Conservation (phyloP, 2,113 vertebrate species). For the Thinocorus orbignyianus region DNA sequence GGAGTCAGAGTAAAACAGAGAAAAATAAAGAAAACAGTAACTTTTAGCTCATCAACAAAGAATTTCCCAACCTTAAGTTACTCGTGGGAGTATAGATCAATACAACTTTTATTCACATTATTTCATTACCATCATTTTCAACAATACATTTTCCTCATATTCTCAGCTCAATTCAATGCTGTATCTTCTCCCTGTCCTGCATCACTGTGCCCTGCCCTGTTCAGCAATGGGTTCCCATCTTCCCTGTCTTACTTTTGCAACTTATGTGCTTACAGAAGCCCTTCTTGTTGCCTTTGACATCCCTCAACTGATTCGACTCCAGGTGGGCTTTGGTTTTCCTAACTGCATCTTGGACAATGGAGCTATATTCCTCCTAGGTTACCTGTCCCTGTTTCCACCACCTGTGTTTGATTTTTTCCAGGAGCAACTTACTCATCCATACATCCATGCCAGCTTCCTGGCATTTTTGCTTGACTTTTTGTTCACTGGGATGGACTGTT, state of each 20-base stretch:
- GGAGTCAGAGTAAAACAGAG: neutral
- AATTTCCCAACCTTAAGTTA: neutral
- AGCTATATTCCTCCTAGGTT: neutral
- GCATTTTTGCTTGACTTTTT: neutral
- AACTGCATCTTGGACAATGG: accelerated
- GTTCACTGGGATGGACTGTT: neutral
- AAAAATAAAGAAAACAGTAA: neutral
- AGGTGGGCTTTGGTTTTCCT: neutral
- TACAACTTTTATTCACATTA: neutral
- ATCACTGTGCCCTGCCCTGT: neutral
- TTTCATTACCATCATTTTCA: neutral
- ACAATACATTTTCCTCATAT: neutral
- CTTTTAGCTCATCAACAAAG: neutral
- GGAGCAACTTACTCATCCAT: neutral
- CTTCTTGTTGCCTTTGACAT: neutral
- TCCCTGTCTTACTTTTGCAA: neutral
- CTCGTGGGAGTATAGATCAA: neutral
- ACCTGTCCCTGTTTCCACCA: neutral
- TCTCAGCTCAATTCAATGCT: neutral
- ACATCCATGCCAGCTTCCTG: neutral
- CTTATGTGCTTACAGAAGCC: neutral
- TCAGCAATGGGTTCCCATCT: neutral
- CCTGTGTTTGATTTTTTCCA: neutral
- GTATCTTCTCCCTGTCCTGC: neutral
- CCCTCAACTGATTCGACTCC: neutral